Percentiles rank a stretch among this genome's conserved stretches.
phyloP scores from a whole-genome alignment of 2,888 invertebrate species.

The Heteropelma amictum region DNA sequence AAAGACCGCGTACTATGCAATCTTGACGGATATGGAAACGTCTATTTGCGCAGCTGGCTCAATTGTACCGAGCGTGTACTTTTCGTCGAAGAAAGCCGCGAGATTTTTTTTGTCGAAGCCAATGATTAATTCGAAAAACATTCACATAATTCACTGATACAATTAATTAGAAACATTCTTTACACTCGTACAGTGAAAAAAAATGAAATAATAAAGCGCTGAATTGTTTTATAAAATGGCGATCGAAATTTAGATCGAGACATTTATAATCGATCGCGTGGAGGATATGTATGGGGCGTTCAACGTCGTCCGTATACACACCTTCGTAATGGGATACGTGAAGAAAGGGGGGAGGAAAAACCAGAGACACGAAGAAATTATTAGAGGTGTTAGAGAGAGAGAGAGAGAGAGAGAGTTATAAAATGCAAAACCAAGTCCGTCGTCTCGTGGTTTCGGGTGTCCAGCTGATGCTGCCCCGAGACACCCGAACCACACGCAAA shows the following conservation, averaged over 20 bases:
- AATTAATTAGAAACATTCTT: neutral
- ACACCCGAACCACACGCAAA: conserved; percentile 45
- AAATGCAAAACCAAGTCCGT: conserved; percentile 26
- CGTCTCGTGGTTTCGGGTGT: conserved; percentile 50
- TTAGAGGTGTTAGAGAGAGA: neutral
- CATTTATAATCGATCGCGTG: neutral
- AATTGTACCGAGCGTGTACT: too few species aligned
- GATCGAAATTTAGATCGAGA: too few species aligned
- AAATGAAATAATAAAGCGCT: too few species aligned
- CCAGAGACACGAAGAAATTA: too few species aligned
- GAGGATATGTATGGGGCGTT: neutral
- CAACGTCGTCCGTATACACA: neutral
- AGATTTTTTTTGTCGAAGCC: too few species aligned
- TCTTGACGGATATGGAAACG: neutral
- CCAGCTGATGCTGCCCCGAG: conserved; percentile 35
- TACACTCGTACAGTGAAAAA: neutral
- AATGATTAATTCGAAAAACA: too few species aligned
- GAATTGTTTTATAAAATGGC: too few species aligned
- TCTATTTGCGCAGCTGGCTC: conserved; percentile 1
- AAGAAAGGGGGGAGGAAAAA: neutral
- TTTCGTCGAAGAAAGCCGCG: too few species aligned
- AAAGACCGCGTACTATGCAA: neutral
- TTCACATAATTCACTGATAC: too few species aligned
- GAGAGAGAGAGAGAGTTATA: conserved; percentile 1
- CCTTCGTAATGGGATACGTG: conserved; percentile 10